phyloP scores from a whole-genome alignment of 2,888 invertebrate genomes.

The Ochropleura leucogaster region DNA sequence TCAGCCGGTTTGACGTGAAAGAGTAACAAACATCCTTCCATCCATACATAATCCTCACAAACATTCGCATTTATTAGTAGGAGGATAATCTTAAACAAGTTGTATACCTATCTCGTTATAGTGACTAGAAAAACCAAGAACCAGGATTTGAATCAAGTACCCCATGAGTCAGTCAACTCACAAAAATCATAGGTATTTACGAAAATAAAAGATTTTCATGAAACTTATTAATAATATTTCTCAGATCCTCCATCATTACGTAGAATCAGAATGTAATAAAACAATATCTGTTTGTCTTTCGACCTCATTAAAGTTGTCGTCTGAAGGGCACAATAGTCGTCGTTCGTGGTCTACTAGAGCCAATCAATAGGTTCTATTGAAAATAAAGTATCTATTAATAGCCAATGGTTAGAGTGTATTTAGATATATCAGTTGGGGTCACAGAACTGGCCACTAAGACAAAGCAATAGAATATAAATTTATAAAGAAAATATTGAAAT shows the following conservation, averaged over 20 bases:
- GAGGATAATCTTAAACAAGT: no score
- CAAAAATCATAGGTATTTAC: background rate
- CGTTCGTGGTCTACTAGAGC: slow-evolving; percentile 48
- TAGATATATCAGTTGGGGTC: slow-evolving; percentile 4
- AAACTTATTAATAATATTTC: background rate
- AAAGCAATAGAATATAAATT: background rate
- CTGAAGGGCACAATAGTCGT: slow-evolving; percentile 33
- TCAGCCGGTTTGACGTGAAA: no score
- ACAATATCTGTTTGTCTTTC: slow-evolving; percentile 50
- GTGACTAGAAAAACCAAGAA: no score
- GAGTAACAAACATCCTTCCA: no score
- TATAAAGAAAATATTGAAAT: background rate
- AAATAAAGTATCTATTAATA: slow-evolving; percentile 52
- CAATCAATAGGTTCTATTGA: slow-evolving; percentile 49
- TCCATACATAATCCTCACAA: no score
- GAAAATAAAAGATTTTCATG: background rate
- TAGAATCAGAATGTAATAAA: slow-evolving; percentile 39
- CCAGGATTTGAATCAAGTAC: no score
- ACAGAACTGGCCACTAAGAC: background rate
- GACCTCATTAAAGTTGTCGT: slow-evolving; percentile 49
- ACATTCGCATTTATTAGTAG: no score
- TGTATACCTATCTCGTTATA: no score
- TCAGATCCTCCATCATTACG: slow-evolving; percentile 11
- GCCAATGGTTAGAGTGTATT: slow-evolving; percentile 7
- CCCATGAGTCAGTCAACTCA: background rate